A percentile compares a stretch with the other conserved stretches of the same genome.
Evolutionary conservation across 23 tunicate species (phyloP).

Genomic region (Trididemnum nubilum): DNA sequence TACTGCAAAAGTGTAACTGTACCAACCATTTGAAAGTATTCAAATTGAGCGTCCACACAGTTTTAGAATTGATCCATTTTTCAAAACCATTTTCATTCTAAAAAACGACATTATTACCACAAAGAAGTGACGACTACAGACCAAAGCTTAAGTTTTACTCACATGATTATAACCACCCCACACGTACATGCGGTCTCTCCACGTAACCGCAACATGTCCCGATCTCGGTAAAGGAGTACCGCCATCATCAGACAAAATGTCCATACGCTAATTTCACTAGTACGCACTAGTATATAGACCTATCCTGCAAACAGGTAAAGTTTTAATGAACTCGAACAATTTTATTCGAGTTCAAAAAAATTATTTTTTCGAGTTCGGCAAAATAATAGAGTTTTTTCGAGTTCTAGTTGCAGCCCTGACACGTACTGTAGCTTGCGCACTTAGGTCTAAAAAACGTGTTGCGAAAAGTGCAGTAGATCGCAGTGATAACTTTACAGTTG

Average conservation of each 20-base stretch:
- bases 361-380: background rate
- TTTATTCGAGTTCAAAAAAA: no score
- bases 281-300: no score
- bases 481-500: no score
- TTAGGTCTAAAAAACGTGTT: no score
- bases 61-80: background rate
- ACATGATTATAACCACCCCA: slow-evolving; percentile 28
- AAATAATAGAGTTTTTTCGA: no score
- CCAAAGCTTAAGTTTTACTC: background rate
- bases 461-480: no score
- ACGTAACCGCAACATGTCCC: slow-evolving; percentile 23
- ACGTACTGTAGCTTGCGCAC: no score
- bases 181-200: slow-evolving; percentile 22
- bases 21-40: background rate
- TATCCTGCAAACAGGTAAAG: no score
- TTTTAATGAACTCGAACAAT: no score
- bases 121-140: background rate
- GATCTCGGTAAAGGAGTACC: slow-evolving; percentile 6
- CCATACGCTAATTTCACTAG: background rate
- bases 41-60: background rate
- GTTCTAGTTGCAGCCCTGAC: no score
- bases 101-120: background rate
- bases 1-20: no score
- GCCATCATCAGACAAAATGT: background rate
- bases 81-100: background rate